These are phyloP conservation scores for Dryococelus australis DNA, from an alignment of 2,888 invertebrate genomes.

Conservation along the genomic window DNA sequence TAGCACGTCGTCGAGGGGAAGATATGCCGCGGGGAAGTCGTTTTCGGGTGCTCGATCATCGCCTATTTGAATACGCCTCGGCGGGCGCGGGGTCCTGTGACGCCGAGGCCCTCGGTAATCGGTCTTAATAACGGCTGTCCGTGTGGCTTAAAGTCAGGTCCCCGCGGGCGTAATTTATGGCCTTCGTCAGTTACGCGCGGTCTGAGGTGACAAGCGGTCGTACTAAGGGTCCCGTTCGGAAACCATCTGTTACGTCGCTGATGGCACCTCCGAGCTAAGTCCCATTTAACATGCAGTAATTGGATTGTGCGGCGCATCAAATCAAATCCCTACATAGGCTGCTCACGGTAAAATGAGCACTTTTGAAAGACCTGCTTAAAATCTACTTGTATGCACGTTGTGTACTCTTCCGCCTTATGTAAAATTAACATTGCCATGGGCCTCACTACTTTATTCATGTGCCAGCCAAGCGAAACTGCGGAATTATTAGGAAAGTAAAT, in stretches of 20 bases:
- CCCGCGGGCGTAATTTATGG: neutral
- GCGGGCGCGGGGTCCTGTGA: neutral
- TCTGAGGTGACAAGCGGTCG: neutral
- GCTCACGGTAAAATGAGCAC: too few relatives aligned
- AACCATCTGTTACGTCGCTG: neutral
- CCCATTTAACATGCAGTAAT: too few relatives aligned
- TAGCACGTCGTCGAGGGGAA: neutral
- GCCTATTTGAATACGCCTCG: neutral
- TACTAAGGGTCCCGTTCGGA: too few relatives aligned
- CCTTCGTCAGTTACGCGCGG: neutral
- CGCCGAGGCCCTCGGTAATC: neutral
- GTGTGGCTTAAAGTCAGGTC: neutral
- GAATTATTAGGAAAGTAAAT: too few relatives aligned
- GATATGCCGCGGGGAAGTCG: neutral
- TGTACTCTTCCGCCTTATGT: too few relatives aligned
- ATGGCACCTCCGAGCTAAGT: neutral
- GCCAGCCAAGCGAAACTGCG: too few relatives aligned
- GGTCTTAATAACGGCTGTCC: conserved; percentile 8
- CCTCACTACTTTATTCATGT: too few relatives aligned
- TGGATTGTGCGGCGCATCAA: too few relatives aligned
- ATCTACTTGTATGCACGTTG: too few relatives aligned
- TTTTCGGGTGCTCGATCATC: neutral
- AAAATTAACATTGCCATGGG: too few relatives aligned
- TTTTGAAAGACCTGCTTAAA: too few relatives aligned
- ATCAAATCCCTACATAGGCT: too few relatives aligned